Base-by-base conservation (phyloP, 2,797 vertebrate species). In the Mus spretus region DNA sequence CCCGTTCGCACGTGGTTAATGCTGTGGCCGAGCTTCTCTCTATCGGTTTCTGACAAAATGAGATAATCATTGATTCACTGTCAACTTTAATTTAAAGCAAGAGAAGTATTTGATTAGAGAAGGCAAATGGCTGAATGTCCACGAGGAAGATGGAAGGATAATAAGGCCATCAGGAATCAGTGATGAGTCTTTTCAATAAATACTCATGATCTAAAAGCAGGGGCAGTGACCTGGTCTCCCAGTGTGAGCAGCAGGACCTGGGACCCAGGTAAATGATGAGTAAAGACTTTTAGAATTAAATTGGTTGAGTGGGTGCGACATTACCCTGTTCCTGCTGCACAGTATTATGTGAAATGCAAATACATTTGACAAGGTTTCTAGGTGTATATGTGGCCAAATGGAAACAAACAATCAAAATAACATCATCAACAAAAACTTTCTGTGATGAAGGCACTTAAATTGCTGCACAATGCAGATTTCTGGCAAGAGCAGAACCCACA, bases 31-130 rank as follows among this genome's bases (percentile, higher is more conserved):
- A 94, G 24, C 47, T 74, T 44, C n/a, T 84, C 34, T 92, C 86
- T 67, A 20, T 6, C 47, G 47, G 55, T 84, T 4, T 91, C 57
- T 86, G 34, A 34, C 20, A 67, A 90, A 97, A 91, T 93, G 53
- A 94, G 74, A 87, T 75, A 83, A 82, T 44, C 37, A 91, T 37
- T 57, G 47, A 95, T 53, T 65, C 91, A 77, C 6, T 80, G 47
- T 79, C 89, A 94, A 93, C 81, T 89, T 85, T 93, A 84, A 80
- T 74, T 91, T 74, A 85, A 93, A 85, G 55, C 75, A 90, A 89
- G n/a, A 91, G 53, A 95, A 94, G 84, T 74, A 59, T 63, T 55
- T 92, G 61, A 88, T 80, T 14, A 72, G 37, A 93, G 94, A 93
- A 89, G 75, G 6, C 22, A 87, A 81, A 28, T 53, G 77, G 86